Conservation (phyloP, 2,888 invertebrate genomes). For the Synergus laeviventris region DNA sequence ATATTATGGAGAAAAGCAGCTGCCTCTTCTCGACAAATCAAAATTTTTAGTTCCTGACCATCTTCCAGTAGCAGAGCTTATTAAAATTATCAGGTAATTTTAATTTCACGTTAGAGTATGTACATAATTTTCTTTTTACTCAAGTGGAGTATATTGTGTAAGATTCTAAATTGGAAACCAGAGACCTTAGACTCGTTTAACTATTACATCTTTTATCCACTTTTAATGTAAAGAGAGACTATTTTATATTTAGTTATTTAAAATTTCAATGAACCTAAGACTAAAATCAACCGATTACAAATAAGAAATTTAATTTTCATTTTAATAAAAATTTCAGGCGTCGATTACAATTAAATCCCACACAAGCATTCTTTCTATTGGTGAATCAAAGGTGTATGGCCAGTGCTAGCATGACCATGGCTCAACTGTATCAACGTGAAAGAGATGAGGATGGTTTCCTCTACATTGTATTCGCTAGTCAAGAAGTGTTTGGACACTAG, state of each 20-base stretch:
- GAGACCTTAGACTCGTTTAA: background rate
- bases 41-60: constrained; percentile 94
- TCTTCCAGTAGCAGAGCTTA: constrained; percentile 91
- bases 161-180: background rate
- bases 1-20: constrained; percentile 85
- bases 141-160: background rate
- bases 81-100: constrained; percentile 88
- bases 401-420: constrained; percentile 87
- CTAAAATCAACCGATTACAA: background rate
- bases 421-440: constrained; percentile 87
- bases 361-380: constrained; percentile 88
- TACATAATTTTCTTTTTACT: background rate
- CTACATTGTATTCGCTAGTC: constrained; percentile 92
- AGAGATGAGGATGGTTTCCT: constrained; percentile 91
- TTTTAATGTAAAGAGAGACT: background rate
- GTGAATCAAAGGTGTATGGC: constrained; percentile 90
- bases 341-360: constrained; percentile 80
- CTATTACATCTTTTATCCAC: constrained; percentile 1
- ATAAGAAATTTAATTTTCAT: background rate
- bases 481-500: constrained; percentile 87
- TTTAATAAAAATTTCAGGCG: constrained; percentile 73
- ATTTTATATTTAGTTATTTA: background rate
- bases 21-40: constrained; percentile 88
- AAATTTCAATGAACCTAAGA: background rate
- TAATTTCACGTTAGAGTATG: background rate